Base-by-base conservation (phyloP, 2,888 invertebrate species). In the Oligia latruncula region DNA sequence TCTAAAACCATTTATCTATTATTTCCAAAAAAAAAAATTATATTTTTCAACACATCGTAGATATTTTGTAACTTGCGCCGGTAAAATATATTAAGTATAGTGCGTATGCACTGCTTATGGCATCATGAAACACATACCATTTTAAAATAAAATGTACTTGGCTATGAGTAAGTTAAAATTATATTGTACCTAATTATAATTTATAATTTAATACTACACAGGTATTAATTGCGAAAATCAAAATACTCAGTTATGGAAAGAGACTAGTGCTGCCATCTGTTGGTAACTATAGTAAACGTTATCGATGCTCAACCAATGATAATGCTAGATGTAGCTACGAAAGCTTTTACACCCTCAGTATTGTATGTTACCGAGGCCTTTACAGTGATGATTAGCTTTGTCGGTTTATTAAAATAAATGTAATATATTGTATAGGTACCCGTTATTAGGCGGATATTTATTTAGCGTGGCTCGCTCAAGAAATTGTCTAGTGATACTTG, bases 191-290 rank as follows among this genome's bases (percentile, higher is more conserved):
- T 58, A 23, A 46, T 58, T 20, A 20, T 23, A 20, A 15, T 62
- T 20, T n/a, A n/a, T 23, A 3, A 29, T 29, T 29, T 29, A 29
- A 5, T 20, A 49, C 1, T 11, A 20, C 3, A 40, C 40, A 40
- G 4, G 20, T 55, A 65, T 55, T 43, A 6, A 55, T 43, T 35
- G 55, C 40, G 3, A 23, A 23, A 52, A 67, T 3, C 43, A 20
- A 81, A 55, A 15, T 66, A 52, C 6, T 3, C 0, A 4, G 9
- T n/a, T 20, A 58, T 8, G 15, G 55, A 66, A 64, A 68, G 52
- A 15, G 35, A 77, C 78, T 6, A 60, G 77, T 72, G 29, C n/a
- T 80, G 83, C 88, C 86, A 87, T 87, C 86, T 87, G 8, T 78
- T 5, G 64, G 71, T 1, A 35, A 66, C 60, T 52, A 23, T 17